phyloP scores from a whole-genome alignment of 2,797 vertebrate genomes.

The Phoeniculus purpureus region DNA sequence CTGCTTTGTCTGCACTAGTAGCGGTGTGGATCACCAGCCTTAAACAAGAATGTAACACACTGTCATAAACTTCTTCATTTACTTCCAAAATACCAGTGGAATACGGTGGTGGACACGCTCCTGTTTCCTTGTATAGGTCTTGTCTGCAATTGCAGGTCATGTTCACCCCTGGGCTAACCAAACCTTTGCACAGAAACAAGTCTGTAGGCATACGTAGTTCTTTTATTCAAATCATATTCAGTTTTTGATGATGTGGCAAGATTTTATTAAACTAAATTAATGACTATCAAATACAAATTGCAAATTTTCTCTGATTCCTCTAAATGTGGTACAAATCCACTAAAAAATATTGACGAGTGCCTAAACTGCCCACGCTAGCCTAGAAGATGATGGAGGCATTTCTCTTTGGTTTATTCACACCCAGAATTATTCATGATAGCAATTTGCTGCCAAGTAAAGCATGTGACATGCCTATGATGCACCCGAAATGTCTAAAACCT shows the following conservation, averaged over 20 bases:
- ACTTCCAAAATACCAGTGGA: background rate
- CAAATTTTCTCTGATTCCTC: background rate
- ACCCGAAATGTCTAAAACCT: background rate
- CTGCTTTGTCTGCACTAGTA: background rate
- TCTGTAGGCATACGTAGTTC: background rate
- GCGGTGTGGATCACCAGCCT: background rate
- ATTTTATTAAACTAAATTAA: background rate
- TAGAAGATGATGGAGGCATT: background rate
- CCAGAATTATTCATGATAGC: background rate
- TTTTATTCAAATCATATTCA: background rate
- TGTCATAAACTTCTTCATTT: background rate
- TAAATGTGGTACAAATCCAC: background rate
- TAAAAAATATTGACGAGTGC: background rate
- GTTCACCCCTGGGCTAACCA: background rate
- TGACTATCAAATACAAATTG: background rate
- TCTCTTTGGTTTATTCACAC: background rate
- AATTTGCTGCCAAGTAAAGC: slow-evolving; percentile 14
- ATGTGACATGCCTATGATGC: background rate
- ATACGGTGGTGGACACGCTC: background rate
- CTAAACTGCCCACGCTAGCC: background rate
- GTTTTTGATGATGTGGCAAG: background rate
- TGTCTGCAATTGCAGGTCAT: background rate
- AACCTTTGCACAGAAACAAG: background rate
- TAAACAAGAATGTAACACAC: background rate
- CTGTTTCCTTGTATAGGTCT: background rate